A percentile compares a stretch with the other conserved stretches of the same genome.
Conservation (phyloP, 2,797 vertebrate genomes). For the Acanthopagrus latus region DNA sequence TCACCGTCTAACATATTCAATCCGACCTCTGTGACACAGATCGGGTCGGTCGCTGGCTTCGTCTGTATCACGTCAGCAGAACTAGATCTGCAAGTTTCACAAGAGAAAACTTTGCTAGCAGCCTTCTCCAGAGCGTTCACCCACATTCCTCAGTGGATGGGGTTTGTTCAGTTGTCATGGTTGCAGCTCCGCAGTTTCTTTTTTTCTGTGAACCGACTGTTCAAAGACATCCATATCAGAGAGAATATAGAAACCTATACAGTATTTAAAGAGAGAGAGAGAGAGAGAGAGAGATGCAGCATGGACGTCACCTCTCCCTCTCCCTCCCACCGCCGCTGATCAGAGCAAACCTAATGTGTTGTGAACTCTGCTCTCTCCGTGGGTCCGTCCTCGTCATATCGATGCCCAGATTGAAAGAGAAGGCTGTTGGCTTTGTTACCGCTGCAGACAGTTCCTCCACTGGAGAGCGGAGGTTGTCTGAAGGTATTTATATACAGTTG, state of each 20-base stretch:
- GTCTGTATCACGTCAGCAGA: no score
- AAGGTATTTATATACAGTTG: conserved; percentile 66
- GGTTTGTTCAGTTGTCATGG: not conserved
- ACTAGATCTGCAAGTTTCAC: no score
- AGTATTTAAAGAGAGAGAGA: not conserved
- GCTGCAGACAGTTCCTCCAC: conserved; percentile 19
- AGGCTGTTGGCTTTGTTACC: conserved; percentile 37
- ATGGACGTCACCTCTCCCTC: not conserved
- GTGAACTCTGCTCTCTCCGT: not conserved
- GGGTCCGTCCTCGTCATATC: conserved; percentile 34
- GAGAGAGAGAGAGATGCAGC: conserved; percentile 7
- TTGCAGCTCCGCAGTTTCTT: no score
- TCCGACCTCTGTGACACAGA: no score
- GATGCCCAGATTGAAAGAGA: conserved; percentile 23
- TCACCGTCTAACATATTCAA: no score
- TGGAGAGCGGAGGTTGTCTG: conserved; percentile 58
- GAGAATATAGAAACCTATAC: not conserved
- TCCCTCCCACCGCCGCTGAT: conserved; percentile 23
- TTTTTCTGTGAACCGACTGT: not conserved
- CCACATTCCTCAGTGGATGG: not conserved
- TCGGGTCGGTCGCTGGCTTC: no score
- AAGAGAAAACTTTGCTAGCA: no score
- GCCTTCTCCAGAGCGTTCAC: no score
- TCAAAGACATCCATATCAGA: conserved; percentile 1
- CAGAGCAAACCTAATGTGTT: conserved; percentile 27